Evolutionary conservation across 1,140 invertebrate species (phyloP).

Genomic region (Coptotermes formosanus): DNA sequence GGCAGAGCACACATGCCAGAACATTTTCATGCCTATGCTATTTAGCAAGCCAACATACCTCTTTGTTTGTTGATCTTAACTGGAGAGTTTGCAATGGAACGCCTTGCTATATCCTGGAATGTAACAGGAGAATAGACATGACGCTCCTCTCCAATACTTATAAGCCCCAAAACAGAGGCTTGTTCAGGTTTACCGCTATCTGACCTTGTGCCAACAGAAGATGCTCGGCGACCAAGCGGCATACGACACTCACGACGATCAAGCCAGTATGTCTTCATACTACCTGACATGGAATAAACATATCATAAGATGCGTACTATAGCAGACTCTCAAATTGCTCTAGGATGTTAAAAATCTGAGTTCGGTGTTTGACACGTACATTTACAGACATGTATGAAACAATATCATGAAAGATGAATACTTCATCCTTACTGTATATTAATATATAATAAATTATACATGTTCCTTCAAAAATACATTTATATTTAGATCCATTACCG

Average conservation of each 20-base stretch:
- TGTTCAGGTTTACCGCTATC: background rate
- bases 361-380: no score
- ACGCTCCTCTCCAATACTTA: constrained; percentile 52
- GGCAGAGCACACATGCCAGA: constrained; percentile 41
- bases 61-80: constrained; percentile 48
- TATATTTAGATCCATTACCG: no score
- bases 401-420: no score
- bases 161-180: background rate
- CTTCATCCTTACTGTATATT: no score
- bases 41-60: constrained; percentile 47
- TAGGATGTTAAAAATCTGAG: no score
- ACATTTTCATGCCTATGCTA: constrained; percentile 16
- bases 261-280: constrained; percentile 94
- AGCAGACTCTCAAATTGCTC: no score
- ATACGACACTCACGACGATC: constrained; percentile 63
- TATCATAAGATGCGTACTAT: background rate
- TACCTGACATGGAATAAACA: constrained; percentile 53
- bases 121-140: constrained; percentile 78
- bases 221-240: constrained; percentile 45
- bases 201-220: background rate
- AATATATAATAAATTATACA: no score
- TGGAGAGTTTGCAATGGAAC: constrained; percentile 72
- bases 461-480: no score
- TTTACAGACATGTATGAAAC: no score
- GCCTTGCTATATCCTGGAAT: constrained; percentile 74